These are phyloP conservation scores for Timema cristinae DNA, from an alignment of 2,888 invertebrate genomes.

Conservation along the genomic window DNA sequence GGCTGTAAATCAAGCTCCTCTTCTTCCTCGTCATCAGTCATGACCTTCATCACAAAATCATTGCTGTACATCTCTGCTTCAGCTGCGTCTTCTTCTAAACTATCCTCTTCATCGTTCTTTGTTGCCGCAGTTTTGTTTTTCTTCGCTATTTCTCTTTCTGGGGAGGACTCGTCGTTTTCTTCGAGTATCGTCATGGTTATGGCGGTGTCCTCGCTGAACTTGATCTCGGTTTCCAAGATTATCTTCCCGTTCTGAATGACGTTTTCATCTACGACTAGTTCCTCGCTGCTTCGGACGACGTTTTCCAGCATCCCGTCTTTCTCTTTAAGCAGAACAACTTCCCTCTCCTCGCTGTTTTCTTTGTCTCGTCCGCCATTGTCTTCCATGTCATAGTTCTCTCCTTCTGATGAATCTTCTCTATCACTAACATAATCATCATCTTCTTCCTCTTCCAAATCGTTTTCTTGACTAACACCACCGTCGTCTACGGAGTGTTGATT, in stretches of 20 bases:
- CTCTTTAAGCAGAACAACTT: slow-evolving; percentile 5
- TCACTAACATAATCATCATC: not conserved
- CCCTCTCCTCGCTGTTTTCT: not conserved
- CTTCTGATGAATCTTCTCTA: slow-evolving; percentile 1
- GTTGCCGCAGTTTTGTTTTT: slow-evolving; percentile 13
- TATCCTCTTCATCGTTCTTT: slow-evolving; percentile 24
- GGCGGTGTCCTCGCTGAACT: slow-evolving; percentile 73
- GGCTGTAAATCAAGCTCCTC: slow-evolving; percentile 17
- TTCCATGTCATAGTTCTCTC: slow-evolving; percentile 29
- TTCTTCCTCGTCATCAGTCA: slow-evolving; percentile 51
- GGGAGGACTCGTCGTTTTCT: slow-evolving; percentile 41
- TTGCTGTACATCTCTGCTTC: slow-evolving; percentile 43
- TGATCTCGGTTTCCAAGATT: slow-evolving; percentile 78
- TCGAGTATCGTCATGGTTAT: slow-evolving; percentile 82
- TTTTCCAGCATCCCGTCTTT: slow-evolving; percentile 6
- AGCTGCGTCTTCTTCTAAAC: slow-evolving; percentile 43
- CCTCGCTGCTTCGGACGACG: not conserved
- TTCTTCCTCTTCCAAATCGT: not conserved
- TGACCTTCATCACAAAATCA: slow-evolving; percentile 55
- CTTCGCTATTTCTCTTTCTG: not conserved
- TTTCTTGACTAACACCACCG: not conserved
- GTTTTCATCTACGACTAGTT: slow-evolving; percentile 19
- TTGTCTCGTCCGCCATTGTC: slow-evolving; percentile 28
- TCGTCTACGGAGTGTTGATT: not conserved
- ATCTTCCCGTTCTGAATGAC: slow-evolving; percentile 46